These are phyloP conservation scores for Dasyornis broadbenti DNA, from an alignment of 2,113 vertebrate species.

Conservation along the genomic window DNA sequence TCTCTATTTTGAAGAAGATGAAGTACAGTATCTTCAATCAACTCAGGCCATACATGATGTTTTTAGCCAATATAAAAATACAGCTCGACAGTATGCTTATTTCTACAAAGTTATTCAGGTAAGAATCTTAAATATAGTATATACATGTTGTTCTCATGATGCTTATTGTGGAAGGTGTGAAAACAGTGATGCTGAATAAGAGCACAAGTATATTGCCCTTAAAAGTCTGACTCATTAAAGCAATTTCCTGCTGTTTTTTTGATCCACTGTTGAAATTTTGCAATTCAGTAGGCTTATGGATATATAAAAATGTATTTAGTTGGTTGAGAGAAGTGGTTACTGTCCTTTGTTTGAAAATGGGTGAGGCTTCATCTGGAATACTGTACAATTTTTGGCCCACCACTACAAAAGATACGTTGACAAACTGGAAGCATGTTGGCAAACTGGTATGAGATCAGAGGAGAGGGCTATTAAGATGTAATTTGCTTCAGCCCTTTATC, in stretches of 20 bases:
- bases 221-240: background rate
- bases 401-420: background rate
- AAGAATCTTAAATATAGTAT: background rate
- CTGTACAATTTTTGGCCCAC: background rate
- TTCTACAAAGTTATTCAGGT: constrained; percentile 98
- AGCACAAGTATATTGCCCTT: background rate
- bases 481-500: background rate
- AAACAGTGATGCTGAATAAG: background rate
- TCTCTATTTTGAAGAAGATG: constrained; percentile 92
- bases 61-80: constrained; percentile 97
- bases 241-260: background rate
- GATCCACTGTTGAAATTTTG: background rate
- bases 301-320: background rate
- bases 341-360: background rate
- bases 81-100: constrained; percentile 95
- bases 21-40: constrained; percentile 87
- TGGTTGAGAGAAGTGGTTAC: background rate
- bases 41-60: constrained; percentile 94
- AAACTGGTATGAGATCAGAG: background rate
- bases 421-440: background rate
- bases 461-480: background rate
- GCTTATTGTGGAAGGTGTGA: background rate
- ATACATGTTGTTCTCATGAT: background rate
- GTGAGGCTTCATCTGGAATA: background rate
- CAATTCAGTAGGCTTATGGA: background rate